Base-by-base conservation (phyloP, 2,113 vertebrate species). In the Sarotherodon lohbergeri region DNA sequence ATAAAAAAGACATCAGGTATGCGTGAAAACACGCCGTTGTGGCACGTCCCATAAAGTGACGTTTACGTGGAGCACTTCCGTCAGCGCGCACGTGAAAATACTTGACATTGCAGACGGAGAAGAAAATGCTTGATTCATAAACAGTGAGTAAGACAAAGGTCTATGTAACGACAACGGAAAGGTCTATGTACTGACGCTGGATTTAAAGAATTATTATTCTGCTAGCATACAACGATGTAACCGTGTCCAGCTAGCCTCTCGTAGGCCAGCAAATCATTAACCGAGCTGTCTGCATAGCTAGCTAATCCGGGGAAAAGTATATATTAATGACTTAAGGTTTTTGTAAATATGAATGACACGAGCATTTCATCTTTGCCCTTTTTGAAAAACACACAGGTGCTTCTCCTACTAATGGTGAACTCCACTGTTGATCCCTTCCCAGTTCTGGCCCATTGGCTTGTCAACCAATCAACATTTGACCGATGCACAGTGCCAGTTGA, bases 41-140 rank as follows among this genome's bases (percentile, higher is more conserved):
- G 91, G 94, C 80, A 93, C 81, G 34, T 81, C 9, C 89, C 84
- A 76, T 1, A 12, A 4, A 10, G 29, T 80, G 27, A 83, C 89
- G 90, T 71, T 88, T 89, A 76, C 82, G 71, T 7, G 4, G 5
- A 43, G 48, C 39, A 2, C 32, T 80, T 92, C 88, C 39, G 48
- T 5, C 11, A 4, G 6, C 2, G 9, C 17, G 4, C 92, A 91
- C 86, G 85, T 94, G 91, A 85, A 82, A 85, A 6, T 6, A 7
- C 2, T 59, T 91, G 81, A 90, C 88, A 84, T 95, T 91, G 66
- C 2, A 7, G 4, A 6, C 19, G 1, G 14, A 2, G 48, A 7
- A 12, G 41, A 46, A 2, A 24, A 43, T 32, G 4, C 3, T 86
- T 22, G 6, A 46, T 36, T 39, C 5, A 10, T 4, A 63, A 17